phyloP scores from a whole-genome alignment of 1,140 invertebrate species.

The Archivesica marissinica region DNA sequence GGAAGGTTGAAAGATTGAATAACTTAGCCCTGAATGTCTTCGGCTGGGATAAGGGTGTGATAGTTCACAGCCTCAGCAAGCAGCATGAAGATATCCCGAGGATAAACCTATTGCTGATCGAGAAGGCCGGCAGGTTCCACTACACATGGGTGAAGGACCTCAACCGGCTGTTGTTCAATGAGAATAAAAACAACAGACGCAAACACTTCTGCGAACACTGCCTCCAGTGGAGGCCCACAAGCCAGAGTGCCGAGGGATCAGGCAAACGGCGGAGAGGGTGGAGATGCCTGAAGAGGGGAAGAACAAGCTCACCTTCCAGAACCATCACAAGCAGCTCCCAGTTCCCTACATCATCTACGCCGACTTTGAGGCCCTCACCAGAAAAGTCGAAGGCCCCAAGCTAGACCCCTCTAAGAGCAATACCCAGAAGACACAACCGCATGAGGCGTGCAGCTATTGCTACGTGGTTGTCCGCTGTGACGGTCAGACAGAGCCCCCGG shows the following conservation, averaged over 20 bases:
- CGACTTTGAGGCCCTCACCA: conserved; percentile 61
- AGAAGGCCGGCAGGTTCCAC: no score
- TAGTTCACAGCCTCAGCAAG: conserved; percentile 24
- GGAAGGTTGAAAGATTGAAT: conserved; percentile 34
- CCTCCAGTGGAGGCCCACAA: conserved; percentile 66
- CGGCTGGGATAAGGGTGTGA: conserved; percentile 12
- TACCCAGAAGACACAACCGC: conserved; percentile 32
- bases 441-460: conserved; percentile 45
- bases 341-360: conserved; percentile 48
- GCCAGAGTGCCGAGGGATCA: conserved; percentile 56
- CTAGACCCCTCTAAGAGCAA: no score
- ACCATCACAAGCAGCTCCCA: conserved; percentile 61
- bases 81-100: neutral
- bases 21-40: conserved; percentile 49
- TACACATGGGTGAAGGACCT: conserved; percentile 62
- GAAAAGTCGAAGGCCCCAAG: no score
- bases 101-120: no score
- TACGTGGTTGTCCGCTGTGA: conserved; percentile 53
- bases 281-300: conserved; percentile 56
- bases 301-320: conserved; percentile 41
- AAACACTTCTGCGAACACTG: conserved; percentile 66
- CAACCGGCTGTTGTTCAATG: conserved; percentile 25
- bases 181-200: conserved; percentile 10
- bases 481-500: neutral
- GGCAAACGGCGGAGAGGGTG: conserved; percentile 14